These are phyloP conservation scores for Scortum barcoo DNA, from an alignment of 2,113 vertebrate species.

Conservation along the genomic window DNA sequence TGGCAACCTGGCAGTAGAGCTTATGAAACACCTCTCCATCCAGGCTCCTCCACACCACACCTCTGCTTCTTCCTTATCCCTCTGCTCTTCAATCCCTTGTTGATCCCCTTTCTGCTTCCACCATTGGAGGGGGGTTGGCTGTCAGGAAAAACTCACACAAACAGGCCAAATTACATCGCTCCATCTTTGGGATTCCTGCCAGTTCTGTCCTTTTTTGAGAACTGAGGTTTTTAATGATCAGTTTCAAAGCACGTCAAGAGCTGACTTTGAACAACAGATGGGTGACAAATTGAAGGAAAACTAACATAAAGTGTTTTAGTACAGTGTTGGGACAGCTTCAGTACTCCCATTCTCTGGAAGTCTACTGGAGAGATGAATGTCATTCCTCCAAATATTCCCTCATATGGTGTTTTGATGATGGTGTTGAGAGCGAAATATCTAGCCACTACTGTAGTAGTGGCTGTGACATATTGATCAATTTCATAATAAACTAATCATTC, in stretches of 20 bases:
- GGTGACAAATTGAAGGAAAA: slow-evolving; percentile 2
- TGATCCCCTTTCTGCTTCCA: slow-evolving; percentile 23
- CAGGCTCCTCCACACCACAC: slow-evolving; percentile 44
- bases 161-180: slow-evolving; percentile 5
- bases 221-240: neutral
- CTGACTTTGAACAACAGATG: neutral
- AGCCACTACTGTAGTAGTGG: neutral
- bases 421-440: neutral
- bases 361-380: neutral
- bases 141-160: slow-evolving; percentile 12
- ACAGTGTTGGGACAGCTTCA: neutral
- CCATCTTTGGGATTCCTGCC: neutral
- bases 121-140: slow-evolving; percentile 11
- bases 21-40: slow-evolving; percentile 73
- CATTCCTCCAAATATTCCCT: neutral
- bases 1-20: slow-evolving; percentile 38
- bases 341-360: neutral
- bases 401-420: neutral
- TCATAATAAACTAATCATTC: no score
- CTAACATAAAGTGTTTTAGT: neutral
- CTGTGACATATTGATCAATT: no score
- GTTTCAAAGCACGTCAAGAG: neutral
- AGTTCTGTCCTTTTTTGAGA: neutral
- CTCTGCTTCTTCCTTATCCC: slow-evolving; percentile 48
- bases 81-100: slow-evolving; percentile 28